A percentile compares a stretch with the other conserved stretches of the same genome.
Conservation (phyloP, 2,888 invertebrate species). For the Tolmerus cingulatus region DNA sequence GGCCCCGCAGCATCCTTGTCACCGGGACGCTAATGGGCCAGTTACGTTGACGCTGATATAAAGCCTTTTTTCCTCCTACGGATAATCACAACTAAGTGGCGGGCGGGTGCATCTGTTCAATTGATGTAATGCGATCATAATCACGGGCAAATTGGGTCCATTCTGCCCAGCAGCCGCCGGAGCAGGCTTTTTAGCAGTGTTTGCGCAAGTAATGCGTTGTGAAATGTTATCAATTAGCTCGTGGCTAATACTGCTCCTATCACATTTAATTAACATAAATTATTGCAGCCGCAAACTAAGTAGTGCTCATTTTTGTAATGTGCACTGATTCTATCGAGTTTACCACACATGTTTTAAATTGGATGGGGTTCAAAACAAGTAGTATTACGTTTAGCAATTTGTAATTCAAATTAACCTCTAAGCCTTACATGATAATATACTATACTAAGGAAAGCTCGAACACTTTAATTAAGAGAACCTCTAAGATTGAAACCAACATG, state of each 20-base stretch:
- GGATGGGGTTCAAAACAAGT: no score
- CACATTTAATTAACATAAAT: conserved; percentile 7
- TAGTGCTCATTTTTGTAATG: background rate
- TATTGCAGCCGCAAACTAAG: conserved; percentile 10
- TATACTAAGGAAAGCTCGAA: no score
- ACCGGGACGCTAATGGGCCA: background rate
- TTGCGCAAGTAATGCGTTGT: conserved; percentile 27
- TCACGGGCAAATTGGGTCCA: background rate
- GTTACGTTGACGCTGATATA: conserved; percentile 6
- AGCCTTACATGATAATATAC: no score
- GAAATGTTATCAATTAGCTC: conserved; percentile 29
- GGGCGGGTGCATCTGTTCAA: background rate
- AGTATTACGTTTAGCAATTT: no score
- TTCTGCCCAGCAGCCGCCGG: background rate
- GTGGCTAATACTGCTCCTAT: background rate
- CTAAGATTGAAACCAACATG: no score
- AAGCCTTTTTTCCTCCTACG: background rate
- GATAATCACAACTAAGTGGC: conserved; percentile 10
- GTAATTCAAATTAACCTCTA: no score
- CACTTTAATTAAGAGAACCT: no score
- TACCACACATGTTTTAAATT: no score
- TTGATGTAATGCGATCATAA: conserved; percentile 32
- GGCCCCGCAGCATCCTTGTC: background rate
- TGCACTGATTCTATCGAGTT: no score
- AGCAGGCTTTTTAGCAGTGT: background rate